Conservation (phyloP, 2,797 vertebrate genomes). For the Leptodactylus fallax region DNA sequence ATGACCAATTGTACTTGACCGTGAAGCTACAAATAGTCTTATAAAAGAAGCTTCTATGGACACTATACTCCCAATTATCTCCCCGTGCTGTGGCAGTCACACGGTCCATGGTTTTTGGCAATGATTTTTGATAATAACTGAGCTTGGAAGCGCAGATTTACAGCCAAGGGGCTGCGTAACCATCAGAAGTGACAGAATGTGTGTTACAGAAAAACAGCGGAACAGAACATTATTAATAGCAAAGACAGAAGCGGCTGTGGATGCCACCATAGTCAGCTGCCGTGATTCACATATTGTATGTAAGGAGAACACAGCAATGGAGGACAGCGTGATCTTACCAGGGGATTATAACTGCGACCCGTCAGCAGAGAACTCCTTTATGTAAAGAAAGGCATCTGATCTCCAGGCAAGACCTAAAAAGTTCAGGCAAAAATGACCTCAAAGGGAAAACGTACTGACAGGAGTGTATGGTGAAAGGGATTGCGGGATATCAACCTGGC, state of each 20-base stretch:
- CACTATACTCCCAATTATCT: neutral
- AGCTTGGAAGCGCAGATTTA: slow-evolving; percentile 37
- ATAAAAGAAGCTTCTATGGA: neutral
- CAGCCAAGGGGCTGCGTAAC: slow-evolving; percentile 37
- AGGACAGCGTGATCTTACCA: neutral
- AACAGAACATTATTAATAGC: slow-evolving; percentile 49
- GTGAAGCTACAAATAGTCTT: neutral
- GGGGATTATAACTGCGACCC: too few species aligned
- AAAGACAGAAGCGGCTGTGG: slow-evolving; percentile 8
- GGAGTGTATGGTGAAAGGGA: too few species aligned
- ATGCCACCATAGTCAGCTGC: slow-evolving; percentile 3
- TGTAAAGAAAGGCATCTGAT: too few species aligned
- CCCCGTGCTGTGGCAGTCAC: neutral
- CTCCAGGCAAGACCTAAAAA: too few species aligned
- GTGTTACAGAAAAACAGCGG: slow-evolving; percentile 22
- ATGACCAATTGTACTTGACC: neutral
- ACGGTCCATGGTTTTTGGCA: slow-evolving; percentile 36
- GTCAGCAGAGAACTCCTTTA: too few species aligned
- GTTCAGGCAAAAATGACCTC: too few species aligned
- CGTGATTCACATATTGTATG: slow-evolving; percentile 15
- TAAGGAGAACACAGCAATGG: neutral
- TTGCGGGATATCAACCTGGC: too few species aligned
- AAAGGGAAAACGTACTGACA: too few species aligned
- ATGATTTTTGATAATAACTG: slow-evolving; percentile 6
- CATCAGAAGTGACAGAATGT: slow-evolving; percentile 44